Base-by-base conservation (phyloP, 2,113 vertebrate genomes). In the Neopipo cinnamomea region DNA sequence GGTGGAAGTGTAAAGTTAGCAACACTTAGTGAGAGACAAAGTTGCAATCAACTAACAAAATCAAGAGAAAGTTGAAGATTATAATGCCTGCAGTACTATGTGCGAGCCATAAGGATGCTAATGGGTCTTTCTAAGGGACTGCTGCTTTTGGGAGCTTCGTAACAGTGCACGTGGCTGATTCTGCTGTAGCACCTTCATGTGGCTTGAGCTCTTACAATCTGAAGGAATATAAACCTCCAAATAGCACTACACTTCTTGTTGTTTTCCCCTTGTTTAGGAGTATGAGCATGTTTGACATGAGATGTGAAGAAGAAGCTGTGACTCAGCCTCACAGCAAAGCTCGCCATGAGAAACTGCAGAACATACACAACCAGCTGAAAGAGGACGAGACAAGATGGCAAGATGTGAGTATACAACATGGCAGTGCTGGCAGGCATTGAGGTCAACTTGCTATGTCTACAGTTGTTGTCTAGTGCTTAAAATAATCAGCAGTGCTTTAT, bases 381-480 rank as follows among this genome's bases (percentile, higher is more conserved):
- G 99, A 99, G 90, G 99, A 99, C 2, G 99, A 99, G 41, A 98
- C 98, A 96, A 99, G 98, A 91, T 99, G 99, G 99, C 99, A 99
- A 97, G 99, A 99, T 8, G 99, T 99, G 96, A 99, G 99, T 98
- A 53, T 37, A 11, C 13, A 14, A 6, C 59, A 24, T 49, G 10
- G 52, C 53, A 46, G 0, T 50, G 55, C 35, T 92, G 44, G 9
- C 47, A 9, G 44, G 12, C 42, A 6, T 20, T 31, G 78, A 46
- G 31, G 16, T 42, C n/a, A 89, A 10, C 56, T 22, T 75, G 53
- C 37, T 83, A 62, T 68, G 79, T 47, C 28, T 44, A 7, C 19
- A 27, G 44, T 65, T 81, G 18, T 31, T 88, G 16, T 66, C 24
- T 53, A 70, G 14, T 6, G 21, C 47, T 73, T 84, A 49, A 87